phyloP scores from a whole-genome alignment of 2,888 invertebrate genomes.

The Tetragonisca angustula region DNA sequence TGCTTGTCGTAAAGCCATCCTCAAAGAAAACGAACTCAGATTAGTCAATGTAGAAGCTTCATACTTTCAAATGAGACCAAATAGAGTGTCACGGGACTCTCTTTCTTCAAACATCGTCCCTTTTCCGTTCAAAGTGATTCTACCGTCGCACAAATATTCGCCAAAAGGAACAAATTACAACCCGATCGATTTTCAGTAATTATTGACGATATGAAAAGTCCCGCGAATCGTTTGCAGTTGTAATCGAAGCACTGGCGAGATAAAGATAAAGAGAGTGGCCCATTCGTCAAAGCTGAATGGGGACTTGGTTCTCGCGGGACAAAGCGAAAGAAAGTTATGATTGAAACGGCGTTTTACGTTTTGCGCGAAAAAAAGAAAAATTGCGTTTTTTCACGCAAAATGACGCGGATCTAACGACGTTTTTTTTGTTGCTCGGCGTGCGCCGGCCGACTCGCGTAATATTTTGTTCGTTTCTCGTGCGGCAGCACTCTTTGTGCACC shows the following conservation, averaged over 20 bases:
- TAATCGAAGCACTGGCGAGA: background rate
- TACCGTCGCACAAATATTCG: no score
- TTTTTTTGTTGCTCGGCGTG: conserved; percentile 18
- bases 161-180: no score
- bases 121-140: no score
- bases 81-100: no score
- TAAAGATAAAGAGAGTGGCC: background rate
- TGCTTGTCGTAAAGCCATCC: no score
- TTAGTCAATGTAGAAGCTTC: no score
- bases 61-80: no score
- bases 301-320: background rate
- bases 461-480: conserved; percentile 60
- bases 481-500: conserved; percentile 67
- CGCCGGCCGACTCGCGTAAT: conserved; percentile 44
- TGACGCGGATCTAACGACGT: conserved; percentile 24
- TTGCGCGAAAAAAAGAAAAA: conserved; percentile 2
- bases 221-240: background rate
- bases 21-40: no score
- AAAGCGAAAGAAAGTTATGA: background rate
- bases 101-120: no score
- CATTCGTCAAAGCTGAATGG: background rate
- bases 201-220: no score
- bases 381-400: conserved; percentile 39
- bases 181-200: no score
- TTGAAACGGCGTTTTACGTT: conserved; percentile 3